Evolutionary conservation across 2,797 vertebrate genomes (phyloP), one percentile per base, ranked within the genome.

Genomic region (Sebastes dallii): DNA sequence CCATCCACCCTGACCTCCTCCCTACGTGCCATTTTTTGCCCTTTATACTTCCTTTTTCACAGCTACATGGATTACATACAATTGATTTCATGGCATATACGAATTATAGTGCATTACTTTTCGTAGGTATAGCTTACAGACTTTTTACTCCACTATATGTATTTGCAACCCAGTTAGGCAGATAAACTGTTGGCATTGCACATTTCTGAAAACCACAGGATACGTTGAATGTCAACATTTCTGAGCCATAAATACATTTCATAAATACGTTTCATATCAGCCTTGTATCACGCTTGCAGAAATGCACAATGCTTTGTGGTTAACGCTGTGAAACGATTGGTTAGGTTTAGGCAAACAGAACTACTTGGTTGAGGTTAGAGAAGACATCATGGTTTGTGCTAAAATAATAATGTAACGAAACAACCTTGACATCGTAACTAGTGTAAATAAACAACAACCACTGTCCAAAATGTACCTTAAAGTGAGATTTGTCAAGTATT

Each of bases 381-480:
- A 32, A 32, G 3, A 32, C 8, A 32, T 32, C 8, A 32, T 30
- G 36, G 36, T 39, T 39, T 39, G 12, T 39, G 12, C 0, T 39
- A 39, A 39, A 14, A 32, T 32, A 32, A 32, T 32, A 32, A 8
- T 32, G 30, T 39, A 13, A 39, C 5, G 34, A 0, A 36, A 36
- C 34, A 36, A 36, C 34, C 2, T 0, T 14, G 39, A 46, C 42
- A 46, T 0, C 0, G 16, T 46, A 18, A 46, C 0, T 46, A 46
- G 42, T 0, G 16, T 46, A 46, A 46, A 46, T 46, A 46, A 46
- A 46, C 42, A n/a, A 30, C 29, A 30, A 30, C 29, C 29, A 30
- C 29, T 30, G 29, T 30, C 29, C 29, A 30, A 30, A 30, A 30
- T 30, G 29, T 30, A 30, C 29, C 29, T 30, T 30, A 30, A 30